Conservation (phyloP, 64 coral and sea anemone genomes). For the Trachythela sp. region DNA sequence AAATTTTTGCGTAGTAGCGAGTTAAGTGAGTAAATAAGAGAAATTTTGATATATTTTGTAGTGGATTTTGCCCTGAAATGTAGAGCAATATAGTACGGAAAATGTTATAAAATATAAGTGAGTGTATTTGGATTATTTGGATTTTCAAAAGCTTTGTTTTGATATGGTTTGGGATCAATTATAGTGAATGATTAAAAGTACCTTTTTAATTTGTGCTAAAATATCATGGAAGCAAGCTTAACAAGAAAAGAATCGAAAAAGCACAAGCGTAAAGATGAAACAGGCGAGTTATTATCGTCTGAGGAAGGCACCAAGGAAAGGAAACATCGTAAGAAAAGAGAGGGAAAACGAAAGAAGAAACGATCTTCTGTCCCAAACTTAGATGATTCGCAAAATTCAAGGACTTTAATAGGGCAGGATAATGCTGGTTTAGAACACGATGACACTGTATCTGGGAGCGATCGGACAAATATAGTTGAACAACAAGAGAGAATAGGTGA, state of each 20-base stretch:
- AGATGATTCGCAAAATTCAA: background rate
- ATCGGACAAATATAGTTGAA: background rate
- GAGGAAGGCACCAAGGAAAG: background rate
- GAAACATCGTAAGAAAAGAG: background rate
- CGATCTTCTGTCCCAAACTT: background rate
- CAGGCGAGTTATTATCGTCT: background rate
- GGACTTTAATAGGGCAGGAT: background rate
- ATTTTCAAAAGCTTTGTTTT: background rate
- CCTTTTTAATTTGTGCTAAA: background rate
- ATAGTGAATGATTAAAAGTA: background rate
- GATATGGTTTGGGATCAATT: background rate
- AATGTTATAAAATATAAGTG: background rate
- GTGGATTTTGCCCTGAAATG: background rate
- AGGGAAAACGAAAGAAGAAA: background rate
- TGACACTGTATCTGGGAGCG: background rate
- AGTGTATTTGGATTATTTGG: background rate
- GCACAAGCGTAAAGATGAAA: constrained; percentile 9
- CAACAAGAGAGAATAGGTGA: background rate
- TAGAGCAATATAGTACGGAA: background rate
- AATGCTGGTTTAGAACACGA: background rate
- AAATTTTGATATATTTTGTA: background rate
- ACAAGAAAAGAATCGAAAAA: constrained; percentile 48
- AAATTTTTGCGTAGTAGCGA: too few species aligned
- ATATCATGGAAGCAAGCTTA: background rate
- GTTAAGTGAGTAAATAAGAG: background rate